Conservation (phyloP, 2,797 vertebrate genomes). For the Manis crassicaudata region DNA sequence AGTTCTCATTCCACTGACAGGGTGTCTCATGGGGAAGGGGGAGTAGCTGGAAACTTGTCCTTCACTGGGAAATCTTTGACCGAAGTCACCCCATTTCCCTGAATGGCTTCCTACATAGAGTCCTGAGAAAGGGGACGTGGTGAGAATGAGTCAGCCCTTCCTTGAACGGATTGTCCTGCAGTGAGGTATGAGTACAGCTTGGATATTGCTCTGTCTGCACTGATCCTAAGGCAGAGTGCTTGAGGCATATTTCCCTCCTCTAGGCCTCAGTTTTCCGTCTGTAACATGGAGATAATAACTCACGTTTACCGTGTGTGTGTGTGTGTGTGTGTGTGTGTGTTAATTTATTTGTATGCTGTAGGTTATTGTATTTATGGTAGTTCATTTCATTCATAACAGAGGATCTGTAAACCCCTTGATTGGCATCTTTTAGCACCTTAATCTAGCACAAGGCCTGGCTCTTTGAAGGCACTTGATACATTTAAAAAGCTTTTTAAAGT, state of each 20-base stretch:
- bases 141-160: not conserved
- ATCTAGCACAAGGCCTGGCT: not conserved
- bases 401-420: not conserved
- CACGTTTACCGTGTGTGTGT: not conserved
- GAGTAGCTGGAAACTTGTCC: not conserved
- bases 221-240: not conserved
- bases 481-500: not conserved
- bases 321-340: not conserved
- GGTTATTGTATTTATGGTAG: not conserved
- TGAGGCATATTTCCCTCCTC: not conserved
- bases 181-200: not conserved
- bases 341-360: not conserved
- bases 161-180: not conserved
- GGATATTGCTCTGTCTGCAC: not conserved
- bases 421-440: not conserved
- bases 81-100: not conserved
- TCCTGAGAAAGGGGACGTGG: not conserved
- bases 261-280: not conserved
- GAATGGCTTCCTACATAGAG: not conserved
- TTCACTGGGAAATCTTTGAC: not conserved
- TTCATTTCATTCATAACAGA: not conserved
- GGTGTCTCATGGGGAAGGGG: not conserved
- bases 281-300: not conserved
- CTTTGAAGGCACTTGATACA: not conserved
- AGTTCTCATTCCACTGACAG: slow-evolving; percentile 48